A percentile compares a stretch with the other conserved stretches of the same genome.
phyloP scores from a whole-genome alignment of 2,888 invertebrate genomes.

The Hypsopygia costalis region DNA sequence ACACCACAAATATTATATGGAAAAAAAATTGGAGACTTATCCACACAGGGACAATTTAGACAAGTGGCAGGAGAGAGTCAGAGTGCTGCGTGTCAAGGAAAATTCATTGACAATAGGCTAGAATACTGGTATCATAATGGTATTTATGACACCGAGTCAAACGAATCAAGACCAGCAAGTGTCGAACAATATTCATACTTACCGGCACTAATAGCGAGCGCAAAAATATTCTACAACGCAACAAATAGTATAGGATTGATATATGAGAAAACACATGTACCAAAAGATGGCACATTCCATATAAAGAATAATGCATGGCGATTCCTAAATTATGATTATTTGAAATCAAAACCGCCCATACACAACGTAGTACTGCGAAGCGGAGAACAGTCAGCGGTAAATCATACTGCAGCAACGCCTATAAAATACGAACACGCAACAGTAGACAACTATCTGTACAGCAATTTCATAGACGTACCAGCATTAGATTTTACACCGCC shows the following conservation, averaged over 20 bases:
- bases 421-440: too few species aligned
- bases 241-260: constrained; percentile 13
- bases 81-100: constrained; percentile 15
- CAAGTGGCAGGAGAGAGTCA: constrained; percentile 11
- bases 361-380: too few species aligned
- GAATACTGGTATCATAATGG: constrained; percentile 16
- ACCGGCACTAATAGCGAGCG: constrained; percentile 14
- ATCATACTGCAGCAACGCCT: too few species aligned
- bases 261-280: constrained; percentile 8
- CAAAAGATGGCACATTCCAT: constrained; percentile 15
- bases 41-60: constrained; percentile 3
- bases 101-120: constrained; percentile 16
- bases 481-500: too few species aligned
- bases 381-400: too few species aligned
- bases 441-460: too few species aligned
- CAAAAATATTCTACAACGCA: constrained; percentile 11
- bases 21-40: neutral
- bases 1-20: constrained; percentile 1
- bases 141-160: constrained; percentile 8
- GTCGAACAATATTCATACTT: constrained; percentile 14
- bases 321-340: constrained; percentile 1
- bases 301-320: constrained; percentile 12
- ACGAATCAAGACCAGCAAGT: neutral
- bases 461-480: too few species aligned
- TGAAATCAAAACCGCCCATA: too few species aligned